These are phyloP conservation scores for Schrankia costaestrigalis DNA, from an alignment of 2,888 invertebrate species.

Conservation along the genomic window DNA sequence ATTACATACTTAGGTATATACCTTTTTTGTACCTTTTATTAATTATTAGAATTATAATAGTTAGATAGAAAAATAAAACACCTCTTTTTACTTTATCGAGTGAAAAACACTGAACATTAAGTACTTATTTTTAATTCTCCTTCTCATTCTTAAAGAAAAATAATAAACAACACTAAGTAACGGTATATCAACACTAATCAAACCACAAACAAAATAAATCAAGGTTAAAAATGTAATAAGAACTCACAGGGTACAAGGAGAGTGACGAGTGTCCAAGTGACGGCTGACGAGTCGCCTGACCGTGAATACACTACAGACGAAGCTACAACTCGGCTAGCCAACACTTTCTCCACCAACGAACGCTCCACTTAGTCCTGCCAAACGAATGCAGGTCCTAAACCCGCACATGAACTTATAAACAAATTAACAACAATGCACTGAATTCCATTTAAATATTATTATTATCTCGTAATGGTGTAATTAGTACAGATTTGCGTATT, in stretches of 20 bases:
- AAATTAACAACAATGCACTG: conserved; percentile 44
- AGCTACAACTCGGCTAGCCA: conserved; percentile 55
- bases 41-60: too few species aligned
- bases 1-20: too few species aligned
- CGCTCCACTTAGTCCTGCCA: conserved; percentile 65
- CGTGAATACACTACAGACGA: conserved; percentile 24
- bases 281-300: conserved; percentile 27
- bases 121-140: too few species aligned
- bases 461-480: conserved; percentile 62
- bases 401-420: conserved; percentile 59
- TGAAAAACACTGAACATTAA: too few species aligned
- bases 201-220: conserved; percentile 21
- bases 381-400: conserved; percentile 49
- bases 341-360: conserved; percentile 68
- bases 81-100: too few species aligned
- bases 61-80: too few species aligned
- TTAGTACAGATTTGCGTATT: conserved; percentile 56
- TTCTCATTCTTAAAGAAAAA: too few species aligned
- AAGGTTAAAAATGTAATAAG: conserved; percentile 20
- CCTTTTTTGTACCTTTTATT: too few species aligned
- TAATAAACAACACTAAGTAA: conserved; percentile 22
- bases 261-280: conserved; percentile 18
- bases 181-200: neutral
- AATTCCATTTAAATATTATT: conserved; percentile 64
- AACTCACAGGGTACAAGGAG: conserved; percentile 24